Conservation (phyloP, 2,797 vertebrate species). For the Fistularia tabacaria region DNA sequence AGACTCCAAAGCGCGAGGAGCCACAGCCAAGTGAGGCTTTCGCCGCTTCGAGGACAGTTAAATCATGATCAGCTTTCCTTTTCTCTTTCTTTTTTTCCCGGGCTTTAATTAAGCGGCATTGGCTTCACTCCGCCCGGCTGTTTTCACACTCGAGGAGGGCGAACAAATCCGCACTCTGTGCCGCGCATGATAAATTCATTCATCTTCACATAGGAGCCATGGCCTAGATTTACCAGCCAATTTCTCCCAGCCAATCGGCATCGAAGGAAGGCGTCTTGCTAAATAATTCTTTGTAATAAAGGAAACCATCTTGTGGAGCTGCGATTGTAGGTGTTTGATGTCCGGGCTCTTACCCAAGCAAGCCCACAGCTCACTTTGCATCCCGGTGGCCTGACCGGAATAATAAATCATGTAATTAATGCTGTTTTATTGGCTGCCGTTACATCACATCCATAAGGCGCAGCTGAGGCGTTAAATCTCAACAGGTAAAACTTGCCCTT, state of each 20-base stretch:
- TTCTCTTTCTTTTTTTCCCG: not conserved
- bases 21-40: conserved; percentile 39
- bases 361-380: no score
- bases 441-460: no score
- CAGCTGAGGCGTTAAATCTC: no score
- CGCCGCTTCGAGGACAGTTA: conserved; percentile 43
- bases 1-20: conserved; percentile 36
- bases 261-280: conserved; percentile 2
- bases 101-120: conserved; percentile 44
- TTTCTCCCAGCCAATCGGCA: conserved; percentile 18
- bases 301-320: conserved; percentile 1
- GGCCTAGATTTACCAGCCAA: conserved; percentile 24
- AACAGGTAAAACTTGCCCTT: no score
- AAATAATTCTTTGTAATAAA: conserved; percentile 9
- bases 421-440: no score
- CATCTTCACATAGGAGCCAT: conserved; percentile 5
- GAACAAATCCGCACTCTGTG: conserved; percentile 23
- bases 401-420: no score
- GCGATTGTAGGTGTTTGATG: not conserved
- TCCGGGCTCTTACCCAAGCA: no score
- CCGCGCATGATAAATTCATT: conserved; percentile 36
- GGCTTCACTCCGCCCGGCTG: conserved; percentile 11
- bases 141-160: conserved; percentile 41
- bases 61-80: conserved; percentile 36
- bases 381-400: no score